Evolutionary conservation across 2,888 invertebrate genomes (phyloP), one percentile per base, ranked within the genome.

Genomic region (Agrypnus murinus): DNA sequence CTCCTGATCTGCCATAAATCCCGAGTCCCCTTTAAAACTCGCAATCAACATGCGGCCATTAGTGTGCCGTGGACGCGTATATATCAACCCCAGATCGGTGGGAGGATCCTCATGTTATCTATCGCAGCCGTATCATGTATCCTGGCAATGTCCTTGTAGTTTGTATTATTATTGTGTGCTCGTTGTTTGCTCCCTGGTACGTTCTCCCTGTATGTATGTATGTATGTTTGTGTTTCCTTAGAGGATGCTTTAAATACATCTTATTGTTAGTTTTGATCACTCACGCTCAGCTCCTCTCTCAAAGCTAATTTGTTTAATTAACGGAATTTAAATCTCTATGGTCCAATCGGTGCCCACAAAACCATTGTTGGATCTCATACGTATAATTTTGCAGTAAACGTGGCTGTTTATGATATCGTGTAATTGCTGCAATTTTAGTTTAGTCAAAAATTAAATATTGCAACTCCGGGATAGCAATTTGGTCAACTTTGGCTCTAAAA

Each of bases 11-110:
- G 76, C 80, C 79, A 82, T 83, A 83, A 83, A 83, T 83, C 79
- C 73, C 38, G 38, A 69, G 78, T 77, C 81, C 82, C 84, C 82
- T 82, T 83, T 84, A 84, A 84, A 83, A 83, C 82, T 81, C 80
- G 83, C 84, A 84, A 84, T 84, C 84, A 84, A 83, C 84, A 84
- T 84, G 82, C 82, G 82, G 81, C 84, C 83, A 83, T 84, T 84
- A 84, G 82, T 80, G 83, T 79, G 80, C 80, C 77, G 78, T 77
- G 82, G 81, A 82, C 82, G 81, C 79, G 77, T 78, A 84, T 84
- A 83, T 82, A 83, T 84, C 84, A 83, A 79, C 79, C 77, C 77
- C 74, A 78, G 78, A 77, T 77, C 77, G 77, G 81, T 80, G 80
- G 81, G 82, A 77, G 83, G 82, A 82, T 77, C 80, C 78, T 75